Percentiles rank a stretch among this genome's conserved stretches.
Evolutionary conservation across 2,888 invertebrate genomes (phyloP).

Genomic region (Corythucha ciliata): DNA sequence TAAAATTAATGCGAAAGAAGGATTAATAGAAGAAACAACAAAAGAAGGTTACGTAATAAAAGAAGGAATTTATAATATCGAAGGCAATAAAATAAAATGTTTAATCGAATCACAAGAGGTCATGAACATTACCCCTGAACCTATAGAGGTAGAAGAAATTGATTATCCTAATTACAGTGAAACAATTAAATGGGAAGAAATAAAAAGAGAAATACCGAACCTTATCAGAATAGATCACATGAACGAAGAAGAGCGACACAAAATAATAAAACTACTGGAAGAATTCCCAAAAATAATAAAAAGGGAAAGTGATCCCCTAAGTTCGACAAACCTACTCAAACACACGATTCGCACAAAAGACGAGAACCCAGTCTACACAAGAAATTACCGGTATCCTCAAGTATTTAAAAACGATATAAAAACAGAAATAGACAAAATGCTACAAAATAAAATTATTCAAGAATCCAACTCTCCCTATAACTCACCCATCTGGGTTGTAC

Average conservation of each 20-base stretch:
- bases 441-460: conserved; percentile 4
- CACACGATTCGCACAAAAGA: not conserved
- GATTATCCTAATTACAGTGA: no score
- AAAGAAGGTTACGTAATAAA: no score
- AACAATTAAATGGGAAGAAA: no score
- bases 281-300: not conserved
- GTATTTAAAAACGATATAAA: conserved; percentile 1
- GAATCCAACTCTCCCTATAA: not conserved
- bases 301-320: not conserved
- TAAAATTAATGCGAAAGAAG: no score
- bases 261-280: not conserved
- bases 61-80: no score
- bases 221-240: not conserved
- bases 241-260: not conserved
- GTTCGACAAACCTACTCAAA: not conserved
- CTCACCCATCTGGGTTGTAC: conserved; percentile 1
- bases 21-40: no score
- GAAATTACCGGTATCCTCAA: not conserved
- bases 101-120: no score
- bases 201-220: not conserved
- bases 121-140: no score
- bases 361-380: not conserved
- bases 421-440: conserved; percentile 1
- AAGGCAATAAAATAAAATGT: no score
- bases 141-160: no score